phyloP scores from a whole-genome alignment of 1,140 invertebrate species.

The Harlomillsia oculata region DNA sequence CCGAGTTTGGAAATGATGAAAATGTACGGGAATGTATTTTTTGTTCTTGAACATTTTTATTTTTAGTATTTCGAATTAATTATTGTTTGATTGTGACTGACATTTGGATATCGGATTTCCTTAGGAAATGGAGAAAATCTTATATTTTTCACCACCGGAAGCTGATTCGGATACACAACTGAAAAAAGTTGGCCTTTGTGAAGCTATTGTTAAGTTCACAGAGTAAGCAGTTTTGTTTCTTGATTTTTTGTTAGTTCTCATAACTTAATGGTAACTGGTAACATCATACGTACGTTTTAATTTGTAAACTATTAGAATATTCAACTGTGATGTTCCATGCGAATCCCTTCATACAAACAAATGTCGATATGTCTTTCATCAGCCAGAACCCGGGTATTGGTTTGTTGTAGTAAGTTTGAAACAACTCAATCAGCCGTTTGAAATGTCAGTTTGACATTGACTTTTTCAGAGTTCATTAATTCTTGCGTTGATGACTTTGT shows the following conservation, averaged over 20 bases:
- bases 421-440: conserved; percentile 1
- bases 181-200: conserved; percentile 78
- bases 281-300: not conserved
- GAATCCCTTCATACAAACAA: conserved; percentile 81
- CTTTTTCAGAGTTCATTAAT: too few species aligned
- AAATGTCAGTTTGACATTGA: too few species aligned
- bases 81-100: not conserved
- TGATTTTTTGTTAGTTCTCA: not conserved
- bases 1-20: conserved; percentile 18
- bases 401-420: conserved; percentile 68
- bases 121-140: conserved; percentile 81
- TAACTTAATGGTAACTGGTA: not conserved
- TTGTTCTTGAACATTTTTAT: not conserved
- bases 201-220: conserved; percentile 85
- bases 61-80: not conserved
- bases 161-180: conserved; percentile 72
- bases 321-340: conserved; percentile 65
- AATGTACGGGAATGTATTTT: not conserved
- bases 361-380: conserved; percentile 71
- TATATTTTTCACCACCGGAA: conserved; percentile 68
- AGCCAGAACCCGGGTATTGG: conserved; percentile 79
- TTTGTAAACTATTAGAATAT: conserved; percentile 58
- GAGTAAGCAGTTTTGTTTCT: conserved; percentile 65
- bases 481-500: conserved; percentile 12
- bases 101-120: too few species aligned